Base-by-base conservation (phyloP, 1,140 invertebrate species). In the Sminthurides bifidus region DNA sequence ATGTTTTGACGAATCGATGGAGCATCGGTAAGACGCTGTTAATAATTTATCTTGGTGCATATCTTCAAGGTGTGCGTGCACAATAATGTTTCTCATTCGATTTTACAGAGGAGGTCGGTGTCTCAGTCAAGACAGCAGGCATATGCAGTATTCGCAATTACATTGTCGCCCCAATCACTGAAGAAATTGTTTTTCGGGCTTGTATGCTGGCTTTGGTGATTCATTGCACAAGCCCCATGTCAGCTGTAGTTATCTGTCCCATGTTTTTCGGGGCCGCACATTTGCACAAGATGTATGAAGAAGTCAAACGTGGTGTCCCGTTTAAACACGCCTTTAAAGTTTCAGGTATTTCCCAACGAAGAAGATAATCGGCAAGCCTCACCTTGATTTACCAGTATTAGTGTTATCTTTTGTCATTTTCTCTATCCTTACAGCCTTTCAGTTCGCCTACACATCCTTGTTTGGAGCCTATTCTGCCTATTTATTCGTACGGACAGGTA, bases 401-500 rank as follows among this genome's bases (percentile, higher is more conserved):
- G 17, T 43, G 55, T 65, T 55, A 29, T 54, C 59, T 54, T 64
- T 44, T 10, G 6, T 19, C 41, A 35, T 35, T 35, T 10, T 35
- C 63, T 53, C 23, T 14, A 67, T 43, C 30, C 24, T 17, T 76
- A 66, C 72, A 84, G 82, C 80, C 70, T 92, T 94, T 69, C 92
- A 96, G 68, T 87, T 92, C 67, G 71, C 72, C 3, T 95, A 92
- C 68, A 95, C 92, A 17, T 91, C 87, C 43, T 67, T 95, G 23
- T 96, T 95, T 76, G 92, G 92, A 59, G 83, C 83, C 23, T 96
- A 95, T 69, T 92, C 91, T 15, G 86, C 90, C 24, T 93, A 83
- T 69, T 71, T 96, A 41, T 94, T 94, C 62, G 59, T 77, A 8
- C 66, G 75, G 66, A 78, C 77, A 66, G 75, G 74, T 75, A 63